phyloP scores from a whole-genome alignment of 2,113 vertebrate species.

The Aegithalos caudatus region DNA sequence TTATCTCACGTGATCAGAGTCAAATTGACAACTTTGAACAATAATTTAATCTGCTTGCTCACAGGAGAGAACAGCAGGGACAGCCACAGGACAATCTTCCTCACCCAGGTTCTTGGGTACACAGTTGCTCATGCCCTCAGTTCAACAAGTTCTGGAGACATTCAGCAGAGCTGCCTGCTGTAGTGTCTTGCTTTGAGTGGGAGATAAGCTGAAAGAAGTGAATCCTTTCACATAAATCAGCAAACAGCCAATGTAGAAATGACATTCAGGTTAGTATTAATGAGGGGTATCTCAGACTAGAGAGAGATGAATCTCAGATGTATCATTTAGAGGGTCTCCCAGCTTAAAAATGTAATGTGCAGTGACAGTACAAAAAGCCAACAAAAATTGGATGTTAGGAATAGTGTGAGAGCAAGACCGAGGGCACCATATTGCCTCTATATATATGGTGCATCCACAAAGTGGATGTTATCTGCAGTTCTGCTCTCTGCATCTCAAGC shows the following conservation, averaged over 20 bases:
- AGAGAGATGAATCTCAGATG: background rate
- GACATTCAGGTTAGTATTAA: background rate
- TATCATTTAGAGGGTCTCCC: background rate
- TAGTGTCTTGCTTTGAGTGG: background rate
- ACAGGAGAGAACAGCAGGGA: background rate
- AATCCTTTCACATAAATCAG: background rate
- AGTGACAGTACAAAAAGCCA: background rate
- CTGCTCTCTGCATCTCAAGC: background rate
- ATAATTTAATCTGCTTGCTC: background rate
- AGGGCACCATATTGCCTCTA: background rate
- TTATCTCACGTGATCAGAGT: conserved; percentile 28
- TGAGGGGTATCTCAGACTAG: background rate
- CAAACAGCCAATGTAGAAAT: background rate
- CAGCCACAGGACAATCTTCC: background rate
- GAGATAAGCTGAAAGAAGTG: background rate
- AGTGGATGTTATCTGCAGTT: background rate
- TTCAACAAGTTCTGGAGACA: background rate
- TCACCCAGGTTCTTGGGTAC: background rate
- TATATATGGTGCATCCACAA: background rate
- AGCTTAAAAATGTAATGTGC: background rate
- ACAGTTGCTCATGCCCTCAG: background rate
- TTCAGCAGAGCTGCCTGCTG: background rate
- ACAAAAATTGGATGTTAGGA: background rate
- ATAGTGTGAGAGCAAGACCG: background rate
- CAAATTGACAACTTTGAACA: conserved; percentile 20